These are phyloP conservation scores for Hydractinia echinata DNA, from an alignment of 30 jellyfish, hydroid and myxozoan genomes.

Conservation along the genomic window DNA sequence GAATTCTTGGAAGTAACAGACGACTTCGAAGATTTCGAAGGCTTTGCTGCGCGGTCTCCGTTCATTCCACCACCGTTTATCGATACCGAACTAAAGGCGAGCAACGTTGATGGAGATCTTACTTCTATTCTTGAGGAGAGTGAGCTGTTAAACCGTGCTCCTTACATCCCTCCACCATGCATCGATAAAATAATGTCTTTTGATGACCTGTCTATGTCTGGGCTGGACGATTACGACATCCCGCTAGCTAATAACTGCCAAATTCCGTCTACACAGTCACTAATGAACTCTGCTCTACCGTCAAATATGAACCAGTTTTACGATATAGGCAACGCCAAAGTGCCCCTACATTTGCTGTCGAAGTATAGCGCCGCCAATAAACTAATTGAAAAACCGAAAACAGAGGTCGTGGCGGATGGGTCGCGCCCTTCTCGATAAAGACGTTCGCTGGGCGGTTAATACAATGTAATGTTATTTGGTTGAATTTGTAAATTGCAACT, in stretches of 20 bases:
- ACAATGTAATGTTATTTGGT: too few relatives aligned
- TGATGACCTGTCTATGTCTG: neutral
- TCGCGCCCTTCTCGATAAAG: too few relatives aligned
- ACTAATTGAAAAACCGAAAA: too few relatives aligned
- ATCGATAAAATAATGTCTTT: constrained; percentile 31
- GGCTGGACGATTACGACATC: neutral
- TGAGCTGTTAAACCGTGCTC: constrained; percentile 82
- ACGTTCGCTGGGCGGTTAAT: too few relatives aligned
- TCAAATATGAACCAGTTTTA: neutral
- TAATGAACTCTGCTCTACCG: neutral
- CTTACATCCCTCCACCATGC: constrained; percentile 88
- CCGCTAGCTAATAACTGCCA: neutral
- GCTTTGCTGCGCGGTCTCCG: constrained; percentile 23
- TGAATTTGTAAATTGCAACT: too few relatives aligned
- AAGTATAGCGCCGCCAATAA: neutral
- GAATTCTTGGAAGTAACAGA: constrained; percentile 31
- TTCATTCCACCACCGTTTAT: constrained; percentile 23
- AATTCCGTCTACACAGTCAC: neutral
- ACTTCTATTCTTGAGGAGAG: constrained; percentile 27
- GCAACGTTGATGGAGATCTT: constrained; percentile 57
- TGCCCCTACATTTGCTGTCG: constrained; percentile 1
- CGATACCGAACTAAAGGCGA: constrained; percentile 28
- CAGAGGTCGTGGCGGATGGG: too few relatives aligned
- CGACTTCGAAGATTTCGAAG: constrained; percentile 54
- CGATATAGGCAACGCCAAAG: neutral